Evolutionary conservation across 1,140 invertebrate genomes (phyloP), one percentile per base, ranked within the genome.

Genomic region (Elysia chlorotica): DNA sequence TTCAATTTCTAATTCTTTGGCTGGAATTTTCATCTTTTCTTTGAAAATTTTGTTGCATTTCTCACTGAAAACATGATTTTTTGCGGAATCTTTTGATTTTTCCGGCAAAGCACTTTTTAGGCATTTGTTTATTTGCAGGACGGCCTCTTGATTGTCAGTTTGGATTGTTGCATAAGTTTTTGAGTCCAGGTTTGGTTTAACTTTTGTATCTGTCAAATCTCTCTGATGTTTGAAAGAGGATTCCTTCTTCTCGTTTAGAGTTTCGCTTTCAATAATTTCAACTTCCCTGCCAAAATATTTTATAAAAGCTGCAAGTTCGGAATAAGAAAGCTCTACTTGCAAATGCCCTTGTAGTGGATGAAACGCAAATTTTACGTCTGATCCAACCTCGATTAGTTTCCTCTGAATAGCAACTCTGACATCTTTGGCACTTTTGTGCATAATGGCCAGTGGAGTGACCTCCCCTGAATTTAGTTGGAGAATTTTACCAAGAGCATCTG

Each of bases 401-500:
- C 28, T 19, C 6, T 59, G 10, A 30, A 76, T 66, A 2, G 71
- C 71, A 56, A 76, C 65, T 35, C 54, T 68, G 0, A 76, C 65
- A 63, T 68, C 21, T 19, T 21, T n/a, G n/a, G 74, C 54, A 59
- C 5, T 54, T 48, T 41, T 28, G 30, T 68, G 65, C 56, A 73
- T 73, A 17, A 76, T 30, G 6, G 70, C 54, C 19, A 76, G 41
- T 48, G 74, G 74, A 63, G 74, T 62, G 19, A 76, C 70, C 5
- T 62, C 70, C 54, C 74, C 74, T 33, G 65, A 56, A 23, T 66
- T 35, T n/a, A 67, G 54, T n/a, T 61, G 61, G 0, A 76, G 35
- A 33, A 76, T 62, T 23, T 14, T 5, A 3, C 21, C 3, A 70
- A 76, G 66, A 28, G 71, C 70, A n/a, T 68, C 57, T 53, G 41